Conservation (phyloP, 2,888 invertebrate genomes). For the Agonopterix subpropinquella region DNA sequence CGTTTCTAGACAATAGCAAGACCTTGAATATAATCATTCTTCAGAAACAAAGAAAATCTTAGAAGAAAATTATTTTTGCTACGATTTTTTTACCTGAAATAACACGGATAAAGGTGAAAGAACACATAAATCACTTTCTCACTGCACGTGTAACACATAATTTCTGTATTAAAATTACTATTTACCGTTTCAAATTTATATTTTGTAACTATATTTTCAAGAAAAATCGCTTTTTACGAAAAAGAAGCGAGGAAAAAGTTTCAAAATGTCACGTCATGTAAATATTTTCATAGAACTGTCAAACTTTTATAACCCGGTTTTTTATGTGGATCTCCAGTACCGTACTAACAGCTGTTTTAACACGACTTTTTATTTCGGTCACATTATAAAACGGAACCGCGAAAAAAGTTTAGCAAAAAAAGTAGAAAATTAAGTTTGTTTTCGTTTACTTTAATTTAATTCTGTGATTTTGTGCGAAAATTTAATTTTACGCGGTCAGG, state of each 20-base stretch:
- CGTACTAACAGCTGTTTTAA: neutral
- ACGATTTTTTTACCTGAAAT: neutral
- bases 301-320: constrained; percentile 44
- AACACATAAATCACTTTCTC: neutral
- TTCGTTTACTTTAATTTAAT: neutral
- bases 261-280: constrained; percentile 32
- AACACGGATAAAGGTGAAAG: neutral
- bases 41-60: too few relatives aligned
- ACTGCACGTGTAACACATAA: neutral
- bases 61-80: too few relatives aligned
- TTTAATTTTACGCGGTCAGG: neutral
- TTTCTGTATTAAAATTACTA: neutral
- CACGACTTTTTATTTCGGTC: constrained; percentile 23
- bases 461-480: neutral
- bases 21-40: too few relatives aligned
- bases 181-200: constrained; percentile 1
- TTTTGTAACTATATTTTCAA: neutral
- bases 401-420: constrained; percentile 12
- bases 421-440: neutral
- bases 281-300: constrained; percentile 62
- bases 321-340: constrained; percentile 5
- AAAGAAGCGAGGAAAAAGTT: constrained; percentile 4
- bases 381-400: constrained; percentile 17
- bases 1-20: too few relatives aligned
- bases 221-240: neutral